Conservation (phyloP, 2,888 invertebrate genomes). For the Diploptera punctata region DNA sequence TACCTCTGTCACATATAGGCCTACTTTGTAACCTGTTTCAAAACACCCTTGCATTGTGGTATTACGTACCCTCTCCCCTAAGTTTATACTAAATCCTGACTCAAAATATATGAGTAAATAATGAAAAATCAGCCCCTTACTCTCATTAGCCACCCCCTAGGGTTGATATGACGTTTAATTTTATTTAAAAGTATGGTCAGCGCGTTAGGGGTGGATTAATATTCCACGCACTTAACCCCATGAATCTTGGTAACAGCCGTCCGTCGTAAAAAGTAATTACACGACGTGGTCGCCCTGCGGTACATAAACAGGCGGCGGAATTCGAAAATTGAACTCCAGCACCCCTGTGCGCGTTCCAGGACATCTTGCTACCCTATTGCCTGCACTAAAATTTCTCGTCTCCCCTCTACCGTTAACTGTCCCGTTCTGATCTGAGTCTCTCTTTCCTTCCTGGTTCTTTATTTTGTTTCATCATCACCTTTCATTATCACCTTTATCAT, state of each 20-base stretch:
- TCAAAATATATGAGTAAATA: neutral
- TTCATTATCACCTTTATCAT: too few species aligned
- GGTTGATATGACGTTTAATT: conserved; percentile 8
- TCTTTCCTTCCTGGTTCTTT: too few species aligned
- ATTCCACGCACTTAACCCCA: neutral
- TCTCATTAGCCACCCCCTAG: neutral
- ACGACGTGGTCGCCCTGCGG: neutral
- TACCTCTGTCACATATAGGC: neutral
- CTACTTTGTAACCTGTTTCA: neutral
- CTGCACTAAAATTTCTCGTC: too few species aligned
- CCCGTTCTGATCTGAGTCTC: too few species aligned
- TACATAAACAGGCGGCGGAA: neutral
- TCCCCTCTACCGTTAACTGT: too few species aligned
- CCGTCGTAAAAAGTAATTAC: conserved; percentile 19
- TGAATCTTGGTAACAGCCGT: conserved; percentile 15
- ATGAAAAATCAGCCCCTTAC: neutral
- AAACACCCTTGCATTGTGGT: neutral
- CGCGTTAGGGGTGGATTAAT: conserved; percentile 18
- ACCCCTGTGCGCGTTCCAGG: too few species aligned
- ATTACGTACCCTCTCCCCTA: neutral
- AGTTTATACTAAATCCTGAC: neutral
- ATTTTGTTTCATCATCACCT: too few species aligned
- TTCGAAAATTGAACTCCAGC: neutral
- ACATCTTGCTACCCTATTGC: too few species aligned
- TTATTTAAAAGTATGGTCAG: conserved; percentile 21